Base-by-base conservation (phyloP, 2,113 vertebrate genomes). In the Tachysurus fulvidraco region DNA sequence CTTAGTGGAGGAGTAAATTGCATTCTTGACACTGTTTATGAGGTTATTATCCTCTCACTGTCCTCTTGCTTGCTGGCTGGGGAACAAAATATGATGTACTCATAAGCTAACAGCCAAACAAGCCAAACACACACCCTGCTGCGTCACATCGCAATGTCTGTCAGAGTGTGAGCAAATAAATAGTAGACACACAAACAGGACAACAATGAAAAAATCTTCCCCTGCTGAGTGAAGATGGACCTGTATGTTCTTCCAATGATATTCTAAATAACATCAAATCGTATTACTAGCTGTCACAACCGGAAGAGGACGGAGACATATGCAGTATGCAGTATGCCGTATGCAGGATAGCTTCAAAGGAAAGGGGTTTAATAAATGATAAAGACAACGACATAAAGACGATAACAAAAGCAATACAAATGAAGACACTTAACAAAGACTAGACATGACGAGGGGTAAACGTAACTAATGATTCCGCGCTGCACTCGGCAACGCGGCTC, bases 1-100 rank as follows among this genome's bases (percentile, higher is more conserved):
- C 69, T 67, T 59, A 36, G 84, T 83, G 79, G 52, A 44, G 87
- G 89, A 79, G 85, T 84, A 91, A 92, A 92, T 91, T 91, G 87
- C 91, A 89, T 91, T 88, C 60, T 88, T 88, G 55, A 36, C 65
- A n/a, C 62, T 62, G 81, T 93, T 92, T 91, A 91, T 91, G 88
- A 87, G 83, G 90, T 91, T 91, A 93, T 87, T 90, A 91, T 93
- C 85, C 86, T 89, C 87, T 90, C 83, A 87, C 89, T 89, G 88
- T 89, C 90, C 85, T 64, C 65, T 54, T 30, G 4, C 23, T 55
- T 36, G 17, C 41, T 30, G 44, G 36, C 52, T 60, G 64, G 14
- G 16, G 36, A 91, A 57, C 71, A 54, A 83, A 41, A 59, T 60
- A 41, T 60, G 60, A 79, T 81, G 55, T 16, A 46, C 23, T 36